phyloP scores from a whole-genome alignment of 2,888 invertebrate species.

The Melipona beecheii region DNA sequence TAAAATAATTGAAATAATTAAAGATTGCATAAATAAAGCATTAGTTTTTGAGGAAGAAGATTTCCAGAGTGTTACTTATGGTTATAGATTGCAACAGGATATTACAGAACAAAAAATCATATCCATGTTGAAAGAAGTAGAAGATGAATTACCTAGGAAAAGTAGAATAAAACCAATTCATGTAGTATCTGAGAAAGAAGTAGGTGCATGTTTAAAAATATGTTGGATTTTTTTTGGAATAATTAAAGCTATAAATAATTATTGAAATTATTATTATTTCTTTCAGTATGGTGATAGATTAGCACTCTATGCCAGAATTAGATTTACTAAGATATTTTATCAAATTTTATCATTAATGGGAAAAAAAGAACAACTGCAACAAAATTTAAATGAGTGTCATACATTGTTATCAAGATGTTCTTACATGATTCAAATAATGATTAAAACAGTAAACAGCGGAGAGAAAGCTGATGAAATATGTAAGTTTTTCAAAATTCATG shows the following conservation, averaged over 20 bases:
- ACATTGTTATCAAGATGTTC: constrained; percentile 92
- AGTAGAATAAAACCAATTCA: constrained; percentile 86
- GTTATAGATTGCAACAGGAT: constrained; percentile 93
- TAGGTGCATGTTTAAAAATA: constrained; percentile 63
- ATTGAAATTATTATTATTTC: constrained; percentile 1
- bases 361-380: constrained; percentile 88
- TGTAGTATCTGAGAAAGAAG: constrained; percentile 83
- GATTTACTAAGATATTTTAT: constrained; percentile 94
- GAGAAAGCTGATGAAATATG: constrained; percentile 89
- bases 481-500: constrained; percentile 82
- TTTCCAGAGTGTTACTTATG: constrained; percentile 96
- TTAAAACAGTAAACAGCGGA: constrained; percentile 90
- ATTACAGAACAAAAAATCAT: constrained; percentile 92
- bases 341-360: constrained; percentile 90
- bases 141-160: constrained; percentile 93
- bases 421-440: constrained; percentile 92
- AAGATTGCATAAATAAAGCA: constrained; percentile 94
- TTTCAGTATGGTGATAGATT: constrained; percentile 86
- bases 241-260: neutral
- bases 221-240: neutral
- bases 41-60: constrained; percentile 98
- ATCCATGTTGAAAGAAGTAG: constrained; percentile 94
- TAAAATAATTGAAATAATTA: constrained; percentile 94
- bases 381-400: constrained; percentile 91
- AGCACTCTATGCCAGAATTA: constrained; percentile 91